These are phyloP conservation scores for Leptodactylus fuscus DNA, from an alignment of 2,113 vertebrate genomes.

Conservation along the genomic window DNA sequence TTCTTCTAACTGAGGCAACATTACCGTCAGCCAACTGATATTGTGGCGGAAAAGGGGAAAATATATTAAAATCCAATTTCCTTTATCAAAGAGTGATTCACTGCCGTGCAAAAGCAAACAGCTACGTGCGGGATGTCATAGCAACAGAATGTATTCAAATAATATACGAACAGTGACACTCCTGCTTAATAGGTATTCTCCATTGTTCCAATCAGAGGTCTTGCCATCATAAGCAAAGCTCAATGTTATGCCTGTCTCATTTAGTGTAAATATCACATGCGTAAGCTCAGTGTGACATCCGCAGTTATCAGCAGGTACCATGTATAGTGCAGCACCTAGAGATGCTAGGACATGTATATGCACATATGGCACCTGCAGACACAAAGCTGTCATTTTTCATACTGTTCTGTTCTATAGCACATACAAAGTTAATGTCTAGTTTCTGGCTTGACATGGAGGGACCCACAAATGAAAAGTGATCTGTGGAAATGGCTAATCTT, in stretches of 20 bases:
- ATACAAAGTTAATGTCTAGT: no score
- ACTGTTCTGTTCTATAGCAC: neutral
- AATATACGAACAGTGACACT: slow-evolving; percentile 68
- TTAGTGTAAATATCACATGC: slow-evolving; percentile 14
- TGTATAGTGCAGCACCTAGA: neutral
- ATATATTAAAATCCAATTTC: slow-evolving; percentile 62
- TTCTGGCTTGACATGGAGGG: no score
- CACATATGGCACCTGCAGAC: neutral
- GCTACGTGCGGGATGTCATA: slow-evolving; percentile 63
- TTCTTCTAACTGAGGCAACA: slow-evolving; percentile 10
- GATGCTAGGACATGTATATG: no score
- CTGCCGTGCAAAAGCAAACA: slow-evolving; percentile 61
- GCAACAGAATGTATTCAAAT: slow-evolving; percentile 69
- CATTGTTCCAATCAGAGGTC: slow-evolving; percentile 35
- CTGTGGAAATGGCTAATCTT: no score
- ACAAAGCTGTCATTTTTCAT: neutral
- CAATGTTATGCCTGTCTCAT: slow-evolving; percentile 21
- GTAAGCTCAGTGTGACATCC: neutral
- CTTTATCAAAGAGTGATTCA: slow-evolving; percentile 66
- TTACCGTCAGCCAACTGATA: slow-evolving; percentile 32
- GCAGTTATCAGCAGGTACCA: neutral
- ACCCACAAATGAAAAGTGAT: no score
- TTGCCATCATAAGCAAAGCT: slow-evolving; percentile 34
- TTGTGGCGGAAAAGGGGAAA: slow-evolving; percentile 8
- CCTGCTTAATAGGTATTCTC: slow-evolving; percentile 52